These are phyloP conservation scores for Cottoperca gobio DNA, from an alignment of 2,797 vertebrate species.

Conservation along the genomic window DNA sequence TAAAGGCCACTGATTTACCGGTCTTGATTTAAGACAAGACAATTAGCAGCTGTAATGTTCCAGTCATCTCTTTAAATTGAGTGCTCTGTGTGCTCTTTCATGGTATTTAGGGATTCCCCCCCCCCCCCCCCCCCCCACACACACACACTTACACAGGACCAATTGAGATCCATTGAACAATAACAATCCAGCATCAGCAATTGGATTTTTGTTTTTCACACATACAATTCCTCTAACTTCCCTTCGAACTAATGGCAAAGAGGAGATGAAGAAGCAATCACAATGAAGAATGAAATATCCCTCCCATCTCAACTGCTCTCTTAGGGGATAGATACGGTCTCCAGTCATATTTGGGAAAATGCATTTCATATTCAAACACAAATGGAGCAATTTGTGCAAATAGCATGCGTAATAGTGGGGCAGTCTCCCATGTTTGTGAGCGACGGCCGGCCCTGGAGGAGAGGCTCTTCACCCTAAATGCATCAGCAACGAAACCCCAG, in stretches of 20 bases:
- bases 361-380: conserved; percentile 80
- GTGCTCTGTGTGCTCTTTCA: conserved; percentile 7
- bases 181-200: conserved; percentile 20
- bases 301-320: conserved; percentile 48
- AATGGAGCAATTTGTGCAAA: conserved; percentile 84
- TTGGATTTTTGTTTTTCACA: conserved; percentile 21
- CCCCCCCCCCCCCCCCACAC: too few relatives aligned
- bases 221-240: conserved; percentile 9
- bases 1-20: not conserved
- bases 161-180: conserved; percentile 7
- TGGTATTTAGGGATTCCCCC: conserved; percentile 6
- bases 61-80: conserved; percentile 7
- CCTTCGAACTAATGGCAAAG: conserved; percentile 30
- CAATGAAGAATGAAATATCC: conserved; percentile 54
- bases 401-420: conserved; percentile 72
- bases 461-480: conserved; percentile 70
- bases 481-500: conserved; percentile 56
- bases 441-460: conserved; percentile 51
- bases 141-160: conserved; percentile 8
- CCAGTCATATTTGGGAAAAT: conserved; percentile 60
- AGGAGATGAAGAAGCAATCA: conserved; percentile 47
- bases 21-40: not conserved
- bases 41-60: not conserved
- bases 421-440: conserved; percentile 73
- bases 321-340: conserved; percentile 46